Conservation (phyloP, 2,888 invertebrate genomes). For the Melanostoma scalare region DNA sequence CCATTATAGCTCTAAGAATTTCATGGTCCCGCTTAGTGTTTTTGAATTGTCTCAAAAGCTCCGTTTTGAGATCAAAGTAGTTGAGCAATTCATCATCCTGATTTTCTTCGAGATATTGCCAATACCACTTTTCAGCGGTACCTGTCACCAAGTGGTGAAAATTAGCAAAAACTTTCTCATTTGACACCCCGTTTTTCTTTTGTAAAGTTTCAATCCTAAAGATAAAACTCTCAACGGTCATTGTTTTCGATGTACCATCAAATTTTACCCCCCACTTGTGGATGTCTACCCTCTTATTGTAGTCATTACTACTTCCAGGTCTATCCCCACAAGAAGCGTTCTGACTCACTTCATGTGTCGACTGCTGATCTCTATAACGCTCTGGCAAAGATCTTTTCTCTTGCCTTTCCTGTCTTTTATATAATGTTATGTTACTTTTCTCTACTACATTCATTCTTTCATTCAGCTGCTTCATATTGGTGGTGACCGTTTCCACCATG, state of each 20-base stretch:
- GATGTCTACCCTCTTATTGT: background rate
- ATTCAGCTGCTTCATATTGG: background rate
- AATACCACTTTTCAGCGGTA: slow-evolving; percentile 4
- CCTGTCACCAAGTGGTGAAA: slow-evolving; percentile 9
- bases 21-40: background rate
- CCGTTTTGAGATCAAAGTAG: background rate
- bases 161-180: background rate
- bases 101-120: slow-evolving; percentile 14
- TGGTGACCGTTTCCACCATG: background rate
- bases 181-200: background rate
- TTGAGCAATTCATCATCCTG: background rate
- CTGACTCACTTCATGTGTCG: background rate
- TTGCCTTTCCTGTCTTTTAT: background rate
- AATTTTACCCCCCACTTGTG: slow-evolving; percentile 22
- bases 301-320: too few relatives aligned
- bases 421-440: background rate
- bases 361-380: background rate
- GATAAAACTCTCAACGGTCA: slow-evolving; percentile 12
- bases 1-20: background rate
- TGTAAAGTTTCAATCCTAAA: slow-evolving; percentile 17
- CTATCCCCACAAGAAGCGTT: too few relatives aligned
- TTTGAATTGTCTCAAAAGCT: background rate
- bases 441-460: background rate
- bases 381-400: background rate
- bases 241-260: background rate